These are phyloP conservation scores for Drosophila cognata DNA, from an alignment of 2,888 invertebrate species.

Conservation along the genomic window DNA sequence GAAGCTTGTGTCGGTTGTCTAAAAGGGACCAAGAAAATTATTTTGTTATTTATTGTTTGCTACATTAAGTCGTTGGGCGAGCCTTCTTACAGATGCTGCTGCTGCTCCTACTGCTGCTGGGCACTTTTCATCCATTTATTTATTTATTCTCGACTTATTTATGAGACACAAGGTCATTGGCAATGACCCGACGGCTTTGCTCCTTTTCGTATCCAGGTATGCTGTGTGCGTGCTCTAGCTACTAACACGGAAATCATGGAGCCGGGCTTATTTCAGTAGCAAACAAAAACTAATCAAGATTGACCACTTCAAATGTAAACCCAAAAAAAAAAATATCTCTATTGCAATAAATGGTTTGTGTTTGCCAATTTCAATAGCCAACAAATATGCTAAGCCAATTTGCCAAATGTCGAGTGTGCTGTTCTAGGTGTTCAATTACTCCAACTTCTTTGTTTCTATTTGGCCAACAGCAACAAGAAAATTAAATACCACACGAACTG, in stretches of 20 bases:
- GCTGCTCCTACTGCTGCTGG: constrained; percentile 18
- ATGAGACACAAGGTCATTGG: constrained; percentile 46
- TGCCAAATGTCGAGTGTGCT: constrained; percentile 49
- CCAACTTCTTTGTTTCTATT: constrained; percentile 56
- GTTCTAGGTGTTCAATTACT: constrained; percentile 63
- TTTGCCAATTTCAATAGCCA: constrained; percentile 41
- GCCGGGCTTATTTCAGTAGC: not conserved
- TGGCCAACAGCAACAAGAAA: constrained; percentile 45
- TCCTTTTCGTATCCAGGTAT: constrained; percentile 2
- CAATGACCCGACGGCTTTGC: constrained; percentile 39
- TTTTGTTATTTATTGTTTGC: constrained; percentile 51
- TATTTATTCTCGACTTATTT: constrained; percentile 67
- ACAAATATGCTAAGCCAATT: constrained; percentile 66
- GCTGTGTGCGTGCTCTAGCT: constrained; percentile 58
- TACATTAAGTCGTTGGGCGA: constrained; percentile 21
- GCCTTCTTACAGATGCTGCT: constrained; percentile 1
- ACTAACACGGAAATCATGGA: constrained; percentile 67
- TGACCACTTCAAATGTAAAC: constrained; percentile 26
- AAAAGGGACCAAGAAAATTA: constrained; percentile 34
- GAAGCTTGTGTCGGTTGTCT: constrained; percentile 18
- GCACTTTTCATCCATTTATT: constrained; percentile 41
- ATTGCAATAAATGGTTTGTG: constrained; percentile 36
- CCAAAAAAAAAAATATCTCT: not conserved
- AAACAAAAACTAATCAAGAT: constrained; percentile 29
- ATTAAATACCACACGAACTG: constrained; percentile 67